Evolutionary conservation across 2,113 vertebrate species (phyloP).

Genomic region (Zosterops hypoxanthus): DNA sequence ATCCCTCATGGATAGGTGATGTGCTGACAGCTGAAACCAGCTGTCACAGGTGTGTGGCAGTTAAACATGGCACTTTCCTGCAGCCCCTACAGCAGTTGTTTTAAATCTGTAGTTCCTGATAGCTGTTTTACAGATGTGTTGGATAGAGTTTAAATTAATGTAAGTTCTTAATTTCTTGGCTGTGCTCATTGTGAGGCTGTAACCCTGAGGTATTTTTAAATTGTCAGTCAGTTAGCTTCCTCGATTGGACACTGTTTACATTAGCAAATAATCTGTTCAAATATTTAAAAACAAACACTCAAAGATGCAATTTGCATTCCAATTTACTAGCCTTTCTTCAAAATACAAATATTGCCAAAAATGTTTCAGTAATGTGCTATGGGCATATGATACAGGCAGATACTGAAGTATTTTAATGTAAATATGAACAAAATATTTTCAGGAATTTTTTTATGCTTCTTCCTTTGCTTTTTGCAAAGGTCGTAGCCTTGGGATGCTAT

Average conservation of each 20-base stretch:
- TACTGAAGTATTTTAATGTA: not conserved
- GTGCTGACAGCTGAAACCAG: not conserved
- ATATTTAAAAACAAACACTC: not conserved
- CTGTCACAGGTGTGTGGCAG: not conserved
- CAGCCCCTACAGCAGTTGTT: not conserved
- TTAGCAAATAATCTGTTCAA: not conserved
- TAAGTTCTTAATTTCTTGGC: not conserved
- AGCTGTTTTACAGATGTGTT: not conserved
- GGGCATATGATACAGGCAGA: not conserved
- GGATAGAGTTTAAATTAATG: not conserved
- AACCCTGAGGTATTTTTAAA: not conserved
- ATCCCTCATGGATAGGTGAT: accelerated
- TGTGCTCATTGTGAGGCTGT: not conserved
- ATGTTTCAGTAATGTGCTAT: not conserved
- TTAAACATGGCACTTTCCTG: not conserved
- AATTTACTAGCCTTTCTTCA: not conserved
- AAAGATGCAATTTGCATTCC: not conserved
- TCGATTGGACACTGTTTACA: not conserved
- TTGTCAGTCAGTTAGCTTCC: not conserved
- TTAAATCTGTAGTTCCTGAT: not conserved
- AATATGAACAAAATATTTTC: not conserved
- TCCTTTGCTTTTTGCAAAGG: not conserved
- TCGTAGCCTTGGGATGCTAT: not conserved
- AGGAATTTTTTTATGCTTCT: not conserved
- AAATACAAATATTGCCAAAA: not conserved